Base-by-base conservation (phyloP, 2,113 vertebrate species). In the Onychostruthus taczanowskii region DNA sequence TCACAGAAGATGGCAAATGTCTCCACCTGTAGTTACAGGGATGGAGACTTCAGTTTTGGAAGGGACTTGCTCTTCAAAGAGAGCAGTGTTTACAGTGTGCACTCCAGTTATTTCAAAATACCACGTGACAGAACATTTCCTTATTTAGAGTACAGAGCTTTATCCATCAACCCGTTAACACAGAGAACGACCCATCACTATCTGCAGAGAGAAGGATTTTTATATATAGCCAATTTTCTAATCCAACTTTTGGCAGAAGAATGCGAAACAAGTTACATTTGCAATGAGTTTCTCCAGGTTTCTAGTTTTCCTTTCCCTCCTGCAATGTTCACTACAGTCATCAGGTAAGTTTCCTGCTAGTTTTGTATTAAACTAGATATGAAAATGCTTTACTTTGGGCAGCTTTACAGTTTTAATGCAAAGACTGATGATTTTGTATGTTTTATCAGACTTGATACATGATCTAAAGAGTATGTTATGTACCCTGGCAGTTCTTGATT, bases 111-210 rank as follows among this genome's bases (percentile, higher is more conserved):
- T 90, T 96, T 92, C 79, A 90, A 67, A 89, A 89, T 39, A 76
- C 16, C 94, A 96, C 15, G 61, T 95, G 93, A 95, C 93, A 92
- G 73, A 56, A 72, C 56, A 82, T 77, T 90, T 94, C 91, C 84
- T 75, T 90, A 81, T 94, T 93, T 86, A 78, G 56, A 68, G 35
- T n/a, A 28, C 39, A 78, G 64, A 14, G 19, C 37, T 89, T 90
- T 74, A 53, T 66, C 77, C 68, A 47, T 74, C 64, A 41, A 17
- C 47, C 5, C 30, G 13, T n/a, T 75, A 84, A 31, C 41, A 91
- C 30, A 55, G 79, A 90, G 82, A 52, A 87, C 46, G 24, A 90
- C 37, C 24, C 41, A 27, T 27, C 14, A 7, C 55, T 67, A 31
- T 46, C 35, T 47, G 59, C 47, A 61, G 22, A 92, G 17, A 70